These are phyloP conservation scores for Tauraco erythrolophus DNA, from an alignment of 2,113 vertebrate species.

Conservation along the genomic window DNA sequence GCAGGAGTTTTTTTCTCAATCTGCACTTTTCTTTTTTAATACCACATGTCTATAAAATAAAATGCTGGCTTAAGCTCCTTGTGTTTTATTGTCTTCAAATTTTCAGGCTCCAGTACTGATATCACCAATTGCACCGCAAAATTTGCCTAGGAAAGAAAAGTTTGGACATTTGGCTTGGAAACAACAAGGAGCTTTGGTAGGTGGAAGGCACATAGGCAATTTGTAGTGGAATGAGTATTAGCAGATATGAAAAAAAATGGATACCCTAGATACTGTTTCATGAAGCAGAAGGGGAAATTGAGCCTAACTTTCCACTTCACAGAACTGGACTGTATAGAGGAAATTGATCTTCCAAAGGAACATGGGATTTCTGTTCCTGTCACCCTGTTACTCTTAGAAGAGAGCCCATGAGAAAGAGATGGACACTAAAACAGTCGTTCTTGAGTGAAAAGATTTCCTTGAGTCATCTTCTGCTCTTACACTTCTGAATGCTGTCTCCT, in stretches of 20 bases:
- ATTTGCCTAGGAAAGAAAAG: neutral
- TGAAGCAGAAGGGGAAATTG: neutral
- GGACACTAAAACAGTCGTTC: neutral
- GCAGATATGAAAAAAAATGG: neutral
- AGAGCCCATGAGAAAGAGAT: neutral
- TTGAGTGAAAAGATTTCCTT: neutral
- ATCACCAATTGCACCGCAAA: neutral
- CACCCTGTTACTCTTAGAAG: neutral
- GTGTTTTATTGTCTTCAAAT: neutral
- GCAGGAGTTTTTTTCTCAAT: neutral
- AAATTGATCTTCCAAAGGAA: neutral
- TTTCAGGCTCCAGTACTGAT: neutral
- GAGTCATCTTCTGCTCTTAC: neutral
- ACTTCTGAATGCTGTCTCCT: neutral
- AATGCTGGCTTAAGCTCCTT: neutral
- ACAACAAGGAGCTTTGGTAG: neutral
- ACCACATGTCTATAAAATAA: neutral
- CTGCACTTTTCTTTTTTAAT: fast-evolving
- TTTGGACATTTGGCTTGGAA: neutral
- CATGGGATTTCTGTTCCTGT: neutral
- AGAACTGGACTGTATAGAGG: too few species aligned
- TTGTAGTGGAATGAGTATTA: neutral
- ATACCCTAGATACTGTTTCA: neutral
- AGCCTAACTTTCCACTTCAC: neutral
- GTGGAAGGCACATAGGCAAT: neutral